A percentile compares a stretch with the other conserved stretches of the same genome.
phyloP scores from a whole-genome alignment of 2,888 invertebrate species.

The Cataglyphis rosenhaueri region DNA sequence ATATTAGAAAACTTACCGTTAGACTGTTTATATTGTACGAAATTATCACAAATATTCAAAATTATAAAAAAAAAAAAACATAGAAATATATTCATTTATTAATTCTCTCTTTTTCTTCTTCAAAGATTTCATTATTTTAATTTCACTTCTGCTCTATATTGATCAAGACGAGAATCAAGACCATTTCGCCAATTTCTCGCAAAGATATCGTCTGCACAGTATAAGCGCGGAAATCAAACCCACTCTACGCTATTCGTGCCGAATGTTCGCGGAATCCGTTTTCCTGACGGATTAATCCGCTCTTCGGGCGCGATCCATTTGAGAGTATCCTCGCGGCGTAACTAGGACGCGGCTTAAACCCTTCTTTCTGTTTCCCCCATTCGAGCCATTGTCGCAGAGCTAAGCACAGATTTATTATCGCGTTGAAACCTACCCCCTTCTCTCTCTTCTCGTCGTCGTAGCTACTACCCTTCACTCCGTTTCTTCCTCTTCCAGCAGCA shows the following conservation, averaged over 20 bases:
- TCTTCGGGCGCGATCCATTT: conserved; percentile 79
- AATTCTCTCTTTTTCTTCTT: not conserved
- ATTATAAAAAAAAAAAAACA: not conserved
- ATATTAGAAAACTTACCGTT: not conserved
- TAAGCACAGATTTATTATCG: conserved; percentile 83
- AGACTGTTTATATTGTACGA: not conserved
- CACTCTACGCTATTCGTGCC: conserved; percentile 47
- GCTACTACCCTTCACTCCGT: conserved; percentile 32
- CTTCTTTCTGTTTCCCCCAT: conserved; percentile 79
- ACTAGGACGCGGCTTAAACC: conserved; percentile 81
- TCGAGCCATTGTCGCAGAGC: conserved; percentile 80
- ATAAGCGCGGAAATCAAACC: conserved; percentile 61
- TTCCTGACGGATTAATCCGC: conserved; percentile 77
- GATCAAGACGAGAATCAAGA: conserved; percentile 19
- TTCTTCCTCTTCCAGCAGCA: conserved; percentile 43
- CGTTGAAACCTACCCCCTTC: conserved; percentile 73
- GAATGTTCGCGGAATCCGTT: conserved; percentile 72
- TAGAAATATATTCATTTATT: not conserved
- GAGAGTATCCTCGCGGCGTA: conserved; percentile 76
- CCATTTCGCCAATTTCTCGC: conserved; percentile 35
- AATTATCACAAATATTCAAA: not conserved
- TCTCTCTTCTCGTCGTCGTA: conserved; percentile 36
- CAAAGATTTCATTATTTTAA: not conserved
- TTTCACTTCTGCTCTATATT: conserved; percentile 10
- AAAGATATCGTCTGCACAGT: conserved; percentile 17